Percentiles rank a stretch among this genome's conserved stretches.
Evolutionary conservation across 64 coral and sea anemone genomes (phyloP).

Genomic region (Montipora sp.): DNA sequence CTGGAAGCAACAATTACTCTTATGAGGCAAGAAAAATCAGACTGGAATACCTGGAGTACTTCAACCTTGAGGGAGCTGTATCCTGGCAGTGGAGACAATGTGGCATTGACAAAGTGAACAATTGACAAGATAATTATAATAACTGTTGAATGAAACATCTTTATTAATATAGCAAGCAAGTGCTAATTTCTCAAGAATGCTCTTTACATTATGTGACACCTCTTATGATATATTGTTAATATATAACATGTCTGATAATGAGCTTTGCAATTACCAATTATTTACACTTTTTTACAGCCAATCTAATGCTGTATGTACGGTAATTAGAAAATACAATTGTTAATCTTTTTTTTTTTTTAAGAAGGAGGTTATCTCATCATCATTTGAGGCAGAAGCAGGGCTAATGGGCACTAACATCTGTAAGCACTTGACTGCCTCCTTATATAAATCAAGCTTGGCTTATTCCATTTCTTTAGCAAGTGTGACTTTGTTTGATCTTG

Average conservation of each 20-base stretch:
- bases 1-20: slow-evolving; percentile 44
- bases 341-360: not conserved
- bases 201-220: slow-evolving; percentile 3
- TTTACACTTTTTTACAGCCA: too few relatives aligned
- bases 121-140: slow-evolving; percentile 28
- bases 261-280: too few relatives aligned
- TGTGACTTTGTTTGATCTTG: slow-evolving; percentile 30
- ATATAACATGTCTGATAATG: too few relatives aligned
- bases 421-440: slow-evolving; percentile 48
- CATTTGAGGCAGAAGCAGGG: slow-evolving; percentile 14
- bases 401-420: slow-evolving; percentile 27
- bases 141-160: not conserved
- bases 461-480: slow-evolving; percentile 66
- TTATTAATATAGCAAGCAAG: not conserved
- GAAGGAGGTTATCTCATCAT: slow-evolving; percentile 27
- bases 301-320: too few relatives aligned
- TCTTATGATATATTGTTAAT: not conserved
- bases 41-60: slow-evolving; percentile 40
- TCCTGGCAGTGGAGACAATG: slow-evolving; percentile 66
- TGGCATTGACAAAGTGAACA: slow-evolving; percentile 15
- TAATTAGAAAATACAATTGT: too few relatives aligned
- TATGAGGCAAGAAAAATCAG: slow-evolving; percentile 24
- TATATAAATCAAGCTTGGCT: slow-evolving; percentile 55
- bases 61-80: slow-evolving; percentile 62
- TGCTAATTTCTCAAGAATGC: slow-evolving; percentile 21